Evolutionary conservation across 2,113 vertebrate species (phyloP), one percentile per base, ranked within the genome.

Genomic region (Siniperca knerii): DNA sequence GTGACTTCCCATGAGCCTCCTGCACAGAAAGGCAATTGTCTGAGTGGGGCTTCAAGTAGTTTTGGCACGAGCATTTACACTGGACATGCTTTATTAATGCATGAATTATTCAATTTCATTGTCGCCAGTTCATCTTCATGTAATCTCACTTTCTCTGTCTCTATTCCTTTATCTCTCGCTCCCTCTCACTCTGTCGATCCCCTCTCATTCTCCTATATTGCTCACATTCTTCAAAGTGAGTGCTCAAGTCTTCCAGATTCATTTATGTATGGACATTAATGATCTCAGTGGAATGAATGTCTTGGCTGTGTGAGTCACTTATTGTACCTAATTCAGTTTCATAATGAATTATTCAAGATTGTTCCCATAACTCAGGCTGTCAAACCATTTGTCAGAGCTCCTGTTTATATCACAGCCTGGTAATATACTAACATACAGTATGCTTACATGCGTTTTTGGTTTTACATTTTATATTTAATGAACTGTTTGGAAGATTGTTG

Each of bases 141-240:
- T 62, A 67, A 46, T 48, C 1, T 60, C 67, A 20, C n/a, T 64
- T 40, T 62, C 54, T 73, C 72, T 42, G 21, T 62, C 35, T 29
- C 72, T 2, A 3, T 55, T 52, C 12, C 57, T 75, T 37, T 35
- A 23, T 75, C 48, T 16, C 16, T 44, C 72, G 55, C 76, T 82
- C 48, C 21, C 64, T 61, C 74, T 54, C 37, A 8, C 55, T 68
- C 71, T 54, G 20, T 67, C 52, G 25, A 1, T 48, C 33, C 6
- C 21, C 21, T 69, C 50, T 74, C 82, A 40, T 75, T 86, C 76
- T 67, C 55, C 61, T 61, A 12, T 84, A 84, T 89, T 88, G 80
- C 82, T 82, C 52, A 23, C 79, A 89, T 87, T 86, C 71, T 72
- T 90, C 91, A 90, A 65, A 79, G 66, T 21, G 74, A 88, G 65